Evolutionary conservation across 2,113 vertebrate genomes (phyloP), one percentile per base, ranked within the genome.

Genomic region (Camarhynchus parvulus): DNA sequence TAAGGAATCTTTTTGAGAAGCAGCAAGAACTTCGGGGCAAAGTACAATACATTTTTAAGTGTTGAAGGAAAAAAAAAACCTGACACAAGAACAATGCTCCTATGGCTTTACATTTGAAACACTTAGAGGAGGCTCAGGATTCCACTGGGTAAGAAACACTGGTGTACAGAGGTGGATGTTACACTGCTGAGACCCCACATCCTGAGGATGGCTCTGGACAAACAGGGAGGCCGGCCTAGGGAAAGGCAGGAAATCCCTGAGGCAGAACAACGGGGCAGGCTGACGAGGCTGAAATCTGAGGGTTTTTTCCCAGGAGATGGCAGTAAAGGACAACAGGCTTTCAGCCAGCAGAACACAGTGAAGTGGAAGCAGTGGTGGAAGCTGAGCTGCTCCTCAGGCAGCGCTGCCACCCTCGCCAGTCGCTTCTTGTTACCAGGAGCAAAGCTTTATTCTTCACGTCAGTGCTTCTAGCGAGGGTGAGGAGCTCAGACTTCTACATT

Each of bases 241-340:
- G 62, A 53, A 86, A 76, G 35, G 25, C 90, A 88, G 90, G 93
- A 93, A 92, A 90, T 77, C 72, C 63, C 79, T 56, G 72, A 73
- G 28, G 20, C 41, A n/a, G 55, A 68, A 46, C 68, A 64, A 42
- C 2, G 3, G 35, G 9, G 13, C 50, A 58, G 42, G 56, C 41
- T 76, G 63, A 62, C 41, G 31, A 33, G 30, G 80, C 77, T 92
- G 68, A 66, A 96, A 74, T 87, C 41, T 35, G 56, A 37, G 15
- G 19, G 5, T 1, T 62, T 92, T 94, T 76, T 86, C 86, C 96
- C 97, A 95, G 95, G 84, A 97, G 96, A 82, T 95, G 97, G 94
- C 95, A 89, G 94, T 94, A 89, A 95, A 95, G 94, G 91, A 92
- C 90, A 88, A 28, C 35, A 11, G 42, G 67, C 68, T 93, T 80